Evolutionary conservation across 2,888 invertebrate species (phyloP).

Genomic region (Cryptophagus acutangulus): DNA sequence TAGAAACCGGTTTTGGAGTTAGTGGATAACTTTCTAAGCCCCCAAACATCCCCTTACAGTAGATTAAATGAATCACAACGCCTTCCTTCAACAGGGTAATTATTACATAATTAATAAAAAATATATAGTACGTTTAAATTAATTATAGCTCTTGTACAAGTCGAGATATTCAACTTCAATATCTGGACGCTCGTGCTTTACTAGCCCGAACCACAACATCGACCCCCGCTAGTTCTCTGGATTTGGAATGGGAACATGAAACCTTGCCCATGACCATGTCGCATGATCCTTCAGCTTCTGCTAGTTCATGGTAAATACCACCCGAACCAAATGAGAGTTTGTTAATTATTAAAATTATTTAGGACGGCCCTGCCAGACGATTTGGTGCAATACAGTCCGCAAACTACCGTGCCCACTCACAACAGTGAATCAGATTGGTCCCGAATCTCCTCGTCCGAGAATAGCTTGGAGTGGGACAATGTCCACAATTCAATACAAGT

Average conservation of each 20-base stretch:
- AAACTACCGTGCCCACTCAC: slow-evolving; percentile 28
- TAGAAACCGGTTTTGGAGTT: slow-evolving; percentile 45
- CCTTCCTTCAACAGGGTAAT: slow-evolving; percentile 42
- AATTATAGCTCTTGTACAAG: slow-evolving; percentile 39
- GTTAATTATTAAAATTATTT: slow-evolving; percentile 1
- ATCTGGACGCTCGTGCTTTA: slow-evolving; percentile 54
- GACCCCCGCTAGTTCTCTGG: slow-evolving; percentile 63
- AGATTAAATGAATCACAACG: slow-evolving; percentile 45
- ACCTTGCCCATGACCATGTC: slow-evolving; percentile 43
- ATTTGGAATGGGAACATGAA: slow-evolving; percentile 70
- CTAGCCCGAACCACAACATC: slow-evolving; percentile 46
- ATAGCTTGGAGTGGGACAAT: slow-evolving; percentile 66
- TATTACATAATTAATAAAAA: not conserved
- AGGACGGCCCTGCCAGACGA: slow-evolving; percentile 38
- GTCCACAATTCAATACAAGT: slow-evolving; percentile 48
- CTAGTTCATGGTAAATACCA: slow-evolving; percentile 42
- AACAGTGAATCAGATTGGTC: slow-evolving; percentile 54
- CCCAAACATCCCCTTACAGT: slow-evolving; percentile 41
- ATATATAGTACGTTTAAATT: not conserved
- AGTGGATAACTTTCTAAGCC: slow-evolving; percentile 44
- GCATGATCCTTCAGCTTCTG: slow-evolving; percentile 43
- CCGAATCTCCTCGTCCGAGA: slow-evolving; percentile 59
- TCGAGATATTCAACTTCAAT: slow-evolving; percentile 56
- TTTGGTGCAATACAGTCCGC: slow-evolving; percentile 33
- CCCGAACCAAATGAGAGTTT: slow-evolving; percentile 4